Percentiles rank a stretch among this genome's conserved stretches.
Evolutionary conservation across 2,797 vertebrate genomes (phyloP).

Genomic region (Bradypus variegatus): DNA sequence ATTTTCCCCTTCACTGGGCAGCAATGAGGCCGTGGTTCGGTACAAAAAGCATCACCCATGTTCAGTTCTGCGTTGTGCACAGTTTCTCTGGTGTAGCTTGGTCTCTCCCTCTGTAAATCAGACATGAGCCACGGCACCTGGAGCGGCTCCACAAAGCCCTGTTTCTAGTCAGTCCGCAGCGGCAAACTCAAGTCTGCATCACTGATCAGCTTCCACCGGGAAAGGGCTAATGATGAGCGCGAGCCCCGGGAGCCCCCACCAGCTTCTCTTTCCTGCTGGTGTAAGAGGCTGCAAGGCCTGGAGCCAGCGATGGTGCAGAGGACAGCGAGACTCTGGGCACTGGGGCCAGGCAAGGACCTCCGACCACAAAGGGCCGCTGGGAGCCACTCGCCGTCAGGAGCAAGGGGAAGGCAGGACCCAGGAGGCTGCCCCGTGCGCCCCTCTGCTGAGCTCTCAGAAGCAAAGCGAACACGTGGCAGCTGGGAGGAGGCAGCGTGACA

Average conservation of each 20-base stretch:
- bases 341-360: neutral
- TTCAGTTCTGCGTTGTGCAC: neutral
- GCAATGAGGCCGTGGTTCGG: neutral
- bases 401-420: neutral
- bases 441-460: neutral
- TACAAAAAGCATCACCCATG: neutral
- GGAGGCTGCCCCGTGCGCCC: neutral
- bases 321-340: too few species aligned
- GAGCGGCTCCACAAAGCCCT: neutral
- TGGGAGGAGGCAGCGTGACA: neutral
- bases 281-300: slow-evolving; percentile 27
- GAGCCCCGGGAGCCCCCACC: neutral
- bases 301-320: neutral
- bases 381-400: too few species aligned
- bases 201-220: neutral
- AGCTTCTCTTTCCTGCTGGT: slow-evolving; percentile 50
- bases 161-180: neutral
- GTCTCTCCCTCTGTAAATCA: neutral
- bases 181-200: neutral
- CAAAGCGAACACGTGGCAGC: neutral
- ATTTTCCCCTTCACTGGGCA: neutral
- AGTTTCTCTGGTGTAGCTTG: neutral
- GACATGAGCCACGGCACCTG: neutral
- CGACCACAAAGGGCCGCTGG: slow-evolving; percentile 28
- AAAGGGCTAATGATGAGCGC: neutral